These are phyloP conservation scores for Pholis gunnellus DNA, from an alignment of 2,113 vertebrate genomes.

Conservation along the genomic window DNA sequence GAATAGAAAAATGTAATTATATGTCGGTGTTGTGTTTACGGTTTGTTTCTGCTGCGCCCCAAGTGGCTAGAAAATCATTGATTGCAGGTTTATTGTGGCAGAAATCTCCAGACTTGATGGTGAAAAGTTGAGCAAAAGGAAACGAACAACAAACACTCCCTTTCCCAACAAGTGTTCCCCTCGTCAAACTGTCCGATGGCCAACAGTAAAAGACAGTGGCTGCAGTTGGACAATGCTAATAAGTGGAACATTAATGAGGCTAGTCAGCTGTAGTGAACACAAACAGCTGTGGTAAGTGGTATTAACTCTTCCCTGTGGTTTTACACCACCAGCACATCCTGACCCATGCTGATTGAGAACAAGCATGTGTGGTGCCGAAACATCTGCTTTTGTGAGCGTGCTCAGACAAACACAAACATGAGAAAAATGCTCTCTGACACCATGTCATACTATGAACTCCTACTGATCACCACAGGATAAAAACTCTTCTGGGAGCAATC, in stretches of 20 bases:
- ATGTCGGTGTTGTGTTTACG: not conserved
- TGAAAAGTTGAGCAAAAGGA: not conserved
- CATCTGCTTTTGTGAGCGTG: not conserved
- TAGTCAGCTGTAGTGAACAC: not conserved
- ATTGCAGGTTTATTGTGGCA: not conserved
- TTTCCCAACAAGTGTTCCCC: not conserved
- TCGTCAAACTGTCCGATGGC: not conserved
- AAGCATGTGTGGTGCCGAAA: slow-evolving; percentile 7
- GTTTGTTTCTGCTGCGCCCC: not conserved
- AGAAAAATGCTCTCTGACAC: not conserved
- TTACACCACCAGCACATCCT: not conserved
- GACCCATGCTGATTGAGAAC: not conserved
- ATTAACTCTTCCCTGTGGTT: not conserved
- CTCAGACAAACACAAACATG: not conserved
- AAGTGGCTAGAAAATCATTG: not conserved
- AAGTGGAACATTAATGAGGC: not conserved
- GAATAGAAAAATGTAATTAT: no score
- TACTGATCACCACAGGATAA: not conserved
- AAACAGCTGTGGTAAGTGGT: not conserved
- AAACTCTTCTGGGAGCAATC: not conserved
- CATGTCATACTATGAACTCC: not conserved
- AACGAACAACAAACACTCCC: not conserved
- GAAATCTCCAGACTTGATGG: not conserved
- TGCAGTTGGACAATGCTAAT: not conserved
- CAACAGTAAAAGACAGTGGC: not conserved